Evolutionary conservation across 2,113 vertebrate genomes (phyloP), one percentile per base, ranked within the genome.

Genomic region (Chaetops frenatus): DNA sequence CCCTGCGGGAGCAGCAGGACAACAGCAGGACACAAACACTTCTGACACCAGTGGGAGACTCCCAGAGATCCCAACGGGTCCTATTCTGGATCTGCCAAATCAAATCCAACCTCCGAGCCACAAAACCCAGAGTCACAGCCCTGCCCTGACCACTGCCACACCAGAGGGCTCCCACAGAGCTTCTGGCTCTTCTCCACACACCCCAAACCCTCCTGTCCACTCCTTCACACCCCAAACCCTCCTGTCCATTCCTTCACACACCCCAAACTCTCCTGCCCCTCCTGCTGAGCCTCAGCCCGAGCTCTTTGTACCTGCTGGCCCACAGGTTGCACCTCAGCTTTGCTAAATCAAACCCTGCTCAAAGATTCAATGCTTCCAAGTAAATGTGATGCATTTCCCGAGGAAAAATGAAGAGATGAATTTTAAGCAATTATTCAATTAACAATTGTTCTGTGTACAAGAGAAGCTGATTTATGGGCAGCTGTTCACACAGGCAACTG

Each of bases 361-460:
- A 42, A 73, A 92, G 81, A 61, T 36, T 18, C 76, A 88, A 5
- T 8, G 12, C 21, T 62, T 78, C 57, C 47, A 74, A 53, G n/a
- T 47, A 36, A 73, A 60, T 15, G 35, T 3, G 54, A 78, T n/a
- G 42, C 65, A 67, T 73, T 94, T 94, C 81, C 80, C 6, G 10
- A 88, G 66, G 57, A 82, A 89, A 94, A 79, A 80, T 40, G 11
- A 92, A 85, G 87, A 88, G 22, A 86, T 83, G 38, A 86, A 86
- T 66, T 81, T 12, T 15, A 58, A 64, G 95, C 80, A 96, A 96
- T 96, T 92, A 87, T 96, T 95, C 90, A 96, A 96, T 96, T 96
- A 96, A 51, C 90, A 82, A 71, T 35, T 86, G 77, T 84, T 95
- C 16, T 69, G 87, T 93, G 58, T 86, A 88, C 77, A 89, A 85